Evolutionary conservation across 2,797 vertebrate genomes (phyloP).

Genomic region (Mionectes olivaceus): DNA sequence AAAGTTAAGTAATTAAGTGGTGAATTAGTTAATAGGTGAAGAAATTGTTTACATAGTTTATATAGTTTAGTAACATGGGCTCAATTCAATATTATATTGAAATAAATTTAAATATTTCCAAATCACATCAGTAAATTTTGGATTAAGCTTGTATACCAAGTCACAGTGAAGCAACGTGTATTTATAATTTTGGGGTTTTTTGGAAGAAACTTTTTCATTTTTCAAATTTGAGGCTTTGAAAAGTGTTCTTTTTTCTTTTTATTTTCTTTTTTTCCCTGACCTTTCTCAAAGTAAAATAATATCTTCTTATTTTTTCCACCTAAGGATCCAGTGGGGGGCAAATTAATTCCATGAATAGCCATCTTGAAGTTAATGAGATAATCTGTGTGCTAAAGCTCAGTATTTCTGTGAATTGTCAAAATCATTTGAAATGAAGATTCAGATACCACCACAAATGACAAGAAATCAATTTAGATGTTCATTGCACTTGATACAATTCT

Average conservation of each 20-base stretch:
- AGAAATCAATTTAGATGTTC: background rate
- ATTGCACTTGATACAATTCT: background rate
- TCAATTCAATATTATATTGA: background rate
- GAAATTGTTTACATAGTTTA: background rate
- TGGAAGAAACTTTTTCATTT: background rate
- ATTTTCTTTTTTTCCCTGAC: accelerated
- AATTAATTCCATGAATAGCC: background rate
- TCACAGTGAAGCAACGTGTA: background rate
- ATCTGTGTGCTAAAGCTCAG: background rate
- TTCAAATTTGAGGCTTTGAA: background rate
- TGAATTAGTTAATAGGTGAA: background rate
- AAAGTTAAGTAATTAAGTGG: background rate
- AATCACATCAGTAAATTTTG: background rate
- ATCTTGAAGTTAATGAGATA: background rate
- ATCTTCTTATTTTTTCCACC: background rate
- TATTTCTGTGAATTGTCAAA: background rate
- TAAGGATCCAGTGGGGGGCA: background rate
- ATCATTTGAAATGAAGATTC: background rate
- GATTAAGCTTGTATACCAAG: background rate
- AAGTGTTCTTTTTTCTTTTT: accelerated
- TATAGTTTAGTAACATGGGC: background rate
- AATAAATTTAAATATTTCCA: background rate
- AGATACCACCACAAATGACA: background rate
- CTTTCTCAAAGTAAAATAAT: background rate
- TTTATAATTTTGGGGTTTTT: background rate